Conservation (phyloP, 2,797 vertebrate species). For the Limnodromus scolopaceus region DNA sequence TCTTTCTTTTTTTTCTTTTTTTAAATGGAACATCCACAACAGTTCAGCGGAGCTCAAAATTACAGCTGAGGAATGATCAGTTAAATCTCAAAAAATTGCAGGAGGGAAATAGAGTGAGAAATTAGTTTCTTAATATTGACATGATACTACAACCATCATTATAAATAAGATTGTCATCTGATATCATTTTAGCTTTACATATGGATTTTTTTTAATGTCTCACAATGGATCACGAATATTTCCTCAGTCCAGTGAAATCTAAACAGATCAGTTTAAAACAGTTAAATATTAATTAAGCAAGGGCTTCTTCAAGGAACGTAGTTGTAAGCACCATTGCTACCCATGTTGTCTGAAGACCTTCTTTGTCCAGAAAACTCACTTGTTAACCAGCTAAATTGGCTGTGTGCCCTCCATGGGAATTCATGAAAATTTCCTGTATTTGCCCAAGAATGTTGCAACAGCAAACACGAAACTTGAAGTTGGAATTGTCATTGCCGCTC, state of each 20-base stretch:
- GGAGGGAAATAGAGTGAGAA: slow-evolving; percentile 76
- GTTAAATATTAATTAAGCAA: background rate
- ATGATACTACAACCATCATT: background rate
- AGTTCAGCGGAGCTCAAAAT: slow-evolving; percentile 79
- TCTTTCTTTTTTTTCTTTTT: background rate
- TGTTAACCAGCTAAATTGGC: background rate
- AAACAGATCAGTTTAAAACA: background rate
- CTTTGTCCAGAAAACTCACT: background rate
- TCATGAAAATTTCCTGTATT: background rate
- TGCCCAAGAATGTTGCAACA: background rate
- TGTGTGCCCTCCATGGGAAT: background rate
- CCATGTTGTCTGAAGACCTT: background rate
- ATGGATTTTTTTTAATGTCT: background rate
- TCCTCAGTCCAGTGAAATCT: background rate
- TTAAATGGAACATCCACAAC: slow-evolving; percentile 70
- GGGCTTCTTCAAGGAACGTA: background rate
- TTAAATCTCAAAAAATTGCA: slow-evolving; percentile 48
- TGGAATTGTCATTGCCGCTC: background rate
- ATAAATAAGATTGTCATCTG: slow-evolving; percentile 17
- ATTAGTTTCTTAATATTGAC: slow-evolving; percentile 72
- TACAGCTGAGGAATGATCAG: slow-evolving; percentile 70
- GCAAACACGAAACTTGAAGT: background rate
- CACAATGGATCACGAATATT: background rate
- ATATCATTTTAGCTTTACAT: background rate
- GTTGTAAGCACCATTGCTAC: background rate